Percentiles rank a stretch among this genome's conserved stretches.
Evolutionary conservation across 2,113 vertebrate species (phyloP).

Genomic region (Cynopterus brachyotis): DNA sequence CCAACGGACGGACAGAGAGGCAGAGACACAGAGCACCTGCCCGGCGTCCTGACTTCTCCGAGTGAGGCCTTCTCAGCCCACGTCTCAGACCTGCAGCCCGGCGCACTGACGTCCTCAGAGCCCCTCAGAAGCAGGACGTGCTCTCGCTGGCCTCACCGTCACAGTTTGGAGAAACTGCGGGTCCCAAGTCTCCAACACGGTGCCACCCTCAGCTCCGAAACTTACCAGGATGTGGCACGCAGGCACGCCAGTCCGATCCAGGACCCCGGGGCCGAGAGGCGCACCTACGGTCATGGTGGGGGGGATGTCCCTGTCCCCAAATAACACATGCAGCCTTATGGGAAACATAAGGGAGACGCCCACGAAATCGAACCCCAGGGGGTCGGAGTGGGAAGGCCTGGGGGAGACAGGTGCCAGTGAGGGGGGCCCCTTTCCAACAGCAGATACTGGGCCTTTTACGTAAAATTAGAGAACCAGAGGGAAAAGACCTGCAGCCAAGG

Average conservation of each 20-base stretch:
- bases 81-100: not conserved
- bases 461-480: not conserved
- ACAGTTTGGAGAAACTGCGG: not conserved
- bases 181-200: rapidly evolving
- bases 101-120: not conserved
- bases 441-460: rapidly evolving
- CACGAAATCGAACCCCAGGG: not conserved
- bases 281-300: rapidly evolving
- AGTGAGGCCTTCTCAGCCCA: rapidly evolving
- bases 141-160: not conserved
- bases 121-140: rapidly evolving
- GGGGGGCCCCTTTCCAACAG: not conserved
- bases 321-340: not conserved
- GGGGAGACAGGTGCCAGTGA: too few species aligned
- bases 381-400: not conserved
- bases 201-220: not conserved
- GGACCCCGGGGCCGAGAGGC: not conserved
- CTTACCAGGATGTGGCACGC: not conserved
- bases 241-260: not conserved
- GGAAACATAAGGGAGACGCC: not conserved
- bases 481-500: not conserved
- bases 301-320: not conserved
- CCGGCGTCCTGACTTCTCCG: not conserved
- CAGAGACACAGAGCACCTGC: rapidly evolving
- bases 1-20: rapidly evolving